A percentile compares a stretch with the other conserved stretches of the same genome.
phyloP scores from a whole-genome alignment of 1,140 invertebrate genomes.

The Drosophila ambigua region DNA sequence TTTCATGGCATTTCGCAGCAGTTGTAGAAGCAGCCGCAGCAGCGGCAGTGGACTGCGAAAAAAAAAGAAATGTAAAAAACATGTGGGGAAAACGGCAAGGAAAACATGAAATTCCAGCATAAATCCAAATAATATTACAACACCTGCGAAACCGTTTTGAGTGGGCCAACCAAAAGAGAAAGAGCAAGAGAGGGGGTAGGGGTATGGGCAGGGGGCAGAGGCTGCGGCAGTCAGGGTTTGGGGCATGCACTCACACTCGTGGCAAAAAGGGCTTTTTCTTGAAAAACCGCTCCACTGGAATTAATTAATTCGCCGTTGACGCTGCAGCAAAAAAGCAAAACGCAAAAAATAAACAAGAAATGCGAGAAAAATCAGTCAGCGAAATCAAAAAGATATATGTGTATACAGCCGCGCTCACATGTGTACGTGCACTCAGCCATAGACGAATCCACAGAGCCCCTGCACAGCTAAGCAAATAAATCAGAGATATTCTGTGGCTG shows the following conservation, averaged over 20 bases:
- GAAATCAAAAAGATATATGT: slow-evolving; percentile 8
- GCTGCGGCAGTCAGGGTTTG: slow-evolving; percentile 12
- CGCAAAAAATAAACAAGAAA: slow-evolving; percentile 48
- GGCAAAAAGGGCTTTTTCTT: slow-evolving; percentile 74
- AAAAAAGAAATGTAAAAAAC: slow-evolving; percentile 10
- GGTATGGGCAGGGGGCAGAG: not conserved
- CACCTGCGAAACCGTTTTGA: slow-evolving; percentile 76
- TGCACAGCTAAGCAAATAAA: not conserved
- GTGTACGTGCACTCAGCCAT: not conserved
- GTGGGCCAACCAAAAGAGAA: slow-evolving; percentile 26
- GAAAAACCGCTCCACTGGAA: slow-evolving; percentile 81
- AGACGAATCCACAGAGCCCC: not conserved
- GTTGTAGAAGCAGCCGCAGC: slow-evolving; percentile 38
- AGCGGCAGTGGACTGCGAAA: slow-evolving; percentile 1
- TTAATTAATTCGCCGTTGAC: slow-evolving; percentile 78
- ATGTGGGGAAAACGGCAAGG: slow-evolving; percentile 11
- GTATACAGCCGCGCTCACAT: not conserved
- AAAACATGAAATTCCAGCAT: slow-evolving; percentile 65
- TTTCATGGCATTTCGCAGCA: slow-evolving; percentile 67
- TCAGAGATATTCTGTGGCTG: too few relatives aligned
- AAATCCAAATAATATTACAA: slow-evolving; percentile 82
- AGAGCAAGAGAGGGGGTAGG: not conserved
- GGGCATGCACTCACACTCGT: too few relatives aligned
- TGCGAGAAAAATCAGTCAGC: slow-evolving; percentile 30
- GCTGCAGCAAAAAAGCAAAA: slow-evolving; percentile 21